Base-by-base conservation (phyloP, 2,888 invertebrate species). In the Latrodectus elegans region DNA sequence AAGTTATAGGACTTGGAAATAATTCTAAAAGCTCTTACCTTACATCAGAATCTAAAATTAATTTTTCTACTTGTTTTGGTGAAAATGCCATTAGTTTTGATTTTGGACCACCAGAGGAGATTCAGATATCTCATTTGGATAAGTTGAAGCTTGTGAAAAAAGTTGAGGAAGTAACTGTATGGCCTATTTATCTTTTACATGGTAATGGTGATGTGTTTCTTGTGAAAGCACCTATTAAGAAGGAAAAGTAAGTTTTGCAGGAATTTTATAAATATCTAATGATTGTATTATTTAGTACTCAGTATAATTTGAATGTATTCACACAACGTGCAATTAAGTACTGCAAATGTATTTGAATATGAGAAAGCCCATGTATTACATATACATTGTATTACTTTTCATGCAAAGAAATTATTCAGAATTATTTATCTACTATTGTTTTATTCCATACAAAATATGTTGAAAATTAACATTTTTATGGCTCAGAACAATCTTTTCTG, bases 61-160 rank as follows among this genome's bases (percentile, higher is more conserved):
- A 87, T 15, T 88, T 89, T 82, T 88, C 89, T 49, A 71, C 84
- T 1, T 88, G 93, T 11, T 94, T 97, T n/a, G 97, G 97, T 0
- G 97, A 97, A 91, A 95, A 95, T 0, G 96, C 96, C 0, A 95
- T 97, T 17, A 96, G 96, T 92, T 97, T 98, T 93, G 96, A 97
- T 91, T 95, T 96, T 91, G 95, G 95, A 1, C 94, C 94, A 3
- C 84, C 94, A 93, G 85, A 91, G 64, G 72, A 65, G 52, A 77
- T 87, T 26, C 68, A 72, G 17, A 71, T 87, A 38, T 68, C 71
- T 38, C 49, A 67, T 64, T 53, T 51, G 17, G 72, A 55, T 67
- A 72, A 65, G 11, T 72, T 76, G 14, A 73, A 74, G 26, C n/a
- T 74, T 65, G 51, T 49, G 4, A 83, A 88, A 65, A 55, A n/a